A percentile compares a stretch with the other conserved stretches of the same genome.
phyloP scores from a whole-genome alignment of 2,797 vertebrate genomes.

The Tauraco hartlaubi region DNA sequence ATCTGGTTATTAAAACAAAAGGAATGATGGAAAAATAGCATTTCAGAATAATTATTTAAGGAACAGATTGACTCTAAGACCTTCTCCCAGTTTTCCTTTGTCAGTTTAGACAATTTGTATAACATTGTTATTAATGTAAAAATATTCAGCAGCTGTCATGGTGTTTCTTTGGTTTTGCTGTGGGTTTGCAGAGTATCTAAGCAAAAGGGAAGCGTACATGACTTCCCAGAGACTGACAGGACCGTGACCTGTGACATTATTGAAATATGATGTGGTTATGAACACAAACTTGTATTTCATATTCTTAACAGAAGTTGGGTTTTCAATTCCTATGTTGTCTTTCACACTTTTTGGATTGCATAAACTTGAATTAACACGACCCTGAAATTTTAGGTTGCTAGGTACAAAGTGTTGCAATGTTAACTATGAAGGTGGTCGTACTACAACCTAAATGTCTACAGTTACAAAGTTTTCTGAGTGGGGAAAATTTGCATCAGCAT shows the following conservation, averaged over 20 bases:
- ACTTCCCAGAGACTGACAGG: not conserved
- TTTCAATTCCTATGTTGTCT: not conserved
- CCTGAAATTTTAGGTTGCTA: not conserved
- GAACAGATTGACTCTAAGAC: not conserved
- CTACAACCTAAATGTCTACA: not conserved
- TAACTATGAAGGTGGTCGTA: not conserved
- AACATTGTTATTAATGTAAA: not conserved
- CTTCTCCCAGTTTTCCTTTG: not conserved
- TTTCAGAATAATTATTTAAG: not conserved
- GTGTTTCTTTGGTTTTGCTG: not conserved
- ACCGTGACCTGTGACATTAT: not conserved
- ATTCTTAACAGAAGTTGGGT: not conserved
- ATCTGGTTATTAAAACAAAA: not conserved
- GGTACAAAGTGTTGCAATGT: not conserved
- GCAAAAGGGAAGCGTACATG: not conserved
- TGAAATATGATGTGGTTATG: not conserved
- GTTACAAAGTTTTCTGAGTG: not conserved
- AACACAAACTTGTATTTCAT: not conserved
- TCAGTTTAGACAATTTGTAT: not conserved
- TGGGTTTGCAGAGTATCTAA: not conserved
- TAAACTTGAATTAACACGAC: not conserved
- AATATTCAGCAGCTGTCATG: not conserved
- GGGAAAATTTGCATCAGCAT: not conserved
- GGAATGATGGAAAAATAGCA: not conserved
- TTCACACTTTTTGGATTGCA: not conserved